Evolutionary conservation across 1,140 invertebrate species (phyloP).

Genomic region (Aphaenogaster ashmeadi): DNA sequence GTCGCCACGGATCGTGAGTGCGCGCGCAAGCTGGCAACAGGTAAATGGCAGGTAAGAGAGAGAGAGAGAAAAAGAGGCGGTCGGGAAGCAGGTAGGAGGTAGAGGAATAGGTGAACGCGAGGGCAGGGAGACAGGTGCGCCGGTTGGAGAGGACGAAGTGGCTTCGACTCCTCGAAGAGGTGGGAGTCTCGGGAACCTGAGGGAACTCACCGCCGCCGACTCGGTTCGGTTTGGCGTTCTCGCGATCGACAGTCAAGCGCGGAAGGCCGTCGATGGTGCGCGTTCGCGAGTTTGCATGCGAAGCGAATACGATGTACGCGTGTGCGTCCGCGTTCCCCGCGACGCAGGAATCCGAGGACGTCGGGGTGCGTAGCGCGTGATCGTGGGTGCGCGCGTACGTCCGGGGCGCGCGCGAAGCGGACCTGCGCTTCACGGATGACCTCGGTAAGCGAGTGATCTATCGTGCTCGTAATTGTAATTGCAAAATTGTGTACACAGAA

Average conservation of each 20-base stretch:
- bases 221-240: conserved; percentile 26
- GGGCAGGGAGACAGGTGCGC: conserved; percentile 52
- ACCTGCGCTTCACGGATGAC: conserved; percentile 48
- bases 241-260: conserved; percentile 80
- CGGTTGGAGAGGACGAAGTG: conserved; percentile 19
- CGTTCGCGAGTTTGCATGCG: conserved; percentile 1
- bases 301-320: neutral
- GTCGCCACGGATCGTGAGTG: conserved; percentile 27
- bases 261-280: conserved; percentile 73
- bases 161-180: conserved; percentile 74
- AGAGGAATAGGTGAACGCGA: conserved; percentile 24
- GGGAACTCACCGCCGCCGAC: conserved; percentile 69
- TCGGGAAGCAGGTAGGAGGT: neutral
- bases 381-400: conserved; percentile 19
- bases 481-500: neutral
- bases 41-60: conserved; percentile 74
- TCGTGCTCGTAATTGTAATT: neutral
- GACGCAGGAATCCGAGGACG: conserved; percentile 35
- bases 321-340: conserved; percentile 10
- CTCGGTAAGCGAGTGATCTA: conserved; percentile 29
- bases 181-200: conserved; percentile 81
- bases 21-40: conserved; percentile 81
- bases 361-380: conserved; percentile 17
- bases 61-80: conserved; percentile 8
- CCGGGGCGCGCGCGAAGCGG: conserved; percentile 16